These are phyloP conservation scores for Melipona beecheii DNA, from an alignment of 2,888 invertebrate genomes.

Conservation along the genomic window DNA sequence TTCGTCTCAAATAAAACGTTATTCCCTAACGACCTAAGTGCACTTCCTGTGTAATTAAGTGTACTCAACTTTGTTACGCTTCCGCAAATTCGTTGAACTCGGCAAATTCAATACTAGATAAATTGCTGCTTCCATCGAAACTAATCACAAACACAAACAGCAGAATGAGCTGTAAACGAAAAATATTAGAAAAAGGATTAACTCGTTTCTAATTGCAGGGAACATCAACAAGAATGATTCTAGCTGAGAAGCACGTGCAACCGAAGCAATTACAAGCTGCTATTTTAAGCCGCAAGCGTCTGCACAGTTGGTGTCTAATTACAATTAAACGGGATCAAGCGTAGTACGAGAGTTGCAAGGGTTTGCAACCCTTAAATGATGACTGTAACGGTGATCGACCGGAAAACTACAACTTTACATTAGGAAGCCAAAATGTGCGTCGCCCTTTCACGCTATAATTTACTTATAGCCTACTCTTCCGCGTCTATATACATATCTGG, in stretches of 20 bases:
- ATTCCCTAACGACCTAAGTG: conserved; percentile 52
- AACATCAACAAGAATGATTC: neutral
- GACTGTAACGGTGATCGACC: conserved; percentile 29
- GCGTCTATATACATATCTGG: neutral
- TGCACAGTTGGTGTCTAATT: conserved; percentile 15
- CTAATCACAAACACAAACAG: neutral
- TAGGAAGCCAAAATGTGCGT: conserved; percentile 67
- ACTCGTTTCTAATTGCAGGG: neutral
- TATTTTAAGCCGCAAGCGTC: conserved; percentile 22
- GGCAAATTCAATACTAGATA: neutral
- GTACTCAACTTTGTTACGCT: conserved; percentile 49
- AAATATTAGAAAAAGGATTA: neutral
- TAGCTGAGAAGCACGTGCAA: neutral
- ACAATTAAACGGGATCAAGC: conserved; percentile 30
- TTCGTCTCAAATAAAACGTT: conserved; percentile 52
- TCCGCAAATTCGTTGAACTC: conserved; percentile 41
- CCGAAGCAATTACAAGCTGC: conserved; percentile 1
- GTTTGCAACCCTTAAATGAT: neutral
- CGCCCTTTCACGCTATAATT: conserved; percentile 58
- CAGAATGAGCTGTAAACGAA: neutral
- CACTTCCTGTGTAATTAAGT: conserved; percentile 57
- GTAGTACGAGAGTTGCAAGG: conserved; percentile 10
- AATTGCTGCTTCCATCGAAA: neutral
- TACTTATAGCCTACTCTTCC: conserved; percentile 68
- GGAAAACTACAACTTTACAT: conserved; percentile 30